Base-by-base conservation (phyloP, 2,888 invertebrate species). In the Isoperla grammatica region DNA sequence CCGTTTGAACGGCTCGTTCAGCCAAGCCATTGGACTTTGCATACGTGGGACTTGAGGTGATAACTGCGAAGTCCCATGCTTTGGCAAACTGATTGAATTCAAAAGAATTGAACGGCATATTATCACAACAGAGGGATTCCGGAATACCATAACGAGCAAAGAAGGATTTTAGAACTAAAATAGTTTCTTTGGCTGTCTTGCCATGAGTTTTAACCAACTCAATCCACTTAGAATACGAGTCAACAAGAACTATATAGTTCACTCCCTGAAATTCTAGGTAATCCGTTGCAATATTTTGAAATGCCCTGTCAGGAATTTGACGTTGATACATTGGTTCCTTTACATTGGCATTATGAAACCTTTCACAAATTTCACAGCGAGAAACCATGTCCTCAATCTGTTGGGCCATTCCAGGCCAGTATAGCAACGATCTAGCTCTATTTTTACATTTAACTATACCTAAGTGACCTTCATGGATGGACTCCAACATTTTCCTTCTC, bases 241-340 rank as follows among this genome's bases (percentile, higher is more conserved):
- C n/a, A n/a, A n/a, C n/a, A n/a, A n/a, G n/a, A n/a, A n/a, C n/a
- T n/a, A n/a, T n/a, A n/a, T n/a, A n/a, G n/a, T n/a, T n/a, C n/a
- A n/a, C n/a, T n/a, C n/a, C n/a, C n/a, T n/a, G n/a, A n/a, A n/a
- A n/a, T n/a, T n/a, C n/a, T n/a, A n/a, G n/a, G n/a, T n/a, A n/a
- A n/a, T n/a, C n/a, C n/a, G n/a, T n/a, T n/a, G n/a, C n/a, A n/a
- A n/a, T n/a, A n/a, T n/a, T n/a, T n/a, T n/a, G n/a, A n/a, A n/a
- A n/a, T n/a, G n/a, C n/a, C n/a, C n/a, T n/a, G n/a, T n/a, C n/a
- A n/a, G n/a, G n/a, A n/a, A n/a, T n/a, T n/a, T n/a, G n/a, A n/a
- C n/a, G n/a, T n/a, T n/a, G n/a, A n/a, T n/a, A n/a, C 60, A 72
- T 43, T 17, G 67, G 61, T 48, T 67, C 66, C 56, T 66, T 63